These are phyloP conservation scores for Epinephelus lanceolatus DNA, from an alignment of 2,113 vertebrate genomes.

Conservation along the genomic window DNA sequence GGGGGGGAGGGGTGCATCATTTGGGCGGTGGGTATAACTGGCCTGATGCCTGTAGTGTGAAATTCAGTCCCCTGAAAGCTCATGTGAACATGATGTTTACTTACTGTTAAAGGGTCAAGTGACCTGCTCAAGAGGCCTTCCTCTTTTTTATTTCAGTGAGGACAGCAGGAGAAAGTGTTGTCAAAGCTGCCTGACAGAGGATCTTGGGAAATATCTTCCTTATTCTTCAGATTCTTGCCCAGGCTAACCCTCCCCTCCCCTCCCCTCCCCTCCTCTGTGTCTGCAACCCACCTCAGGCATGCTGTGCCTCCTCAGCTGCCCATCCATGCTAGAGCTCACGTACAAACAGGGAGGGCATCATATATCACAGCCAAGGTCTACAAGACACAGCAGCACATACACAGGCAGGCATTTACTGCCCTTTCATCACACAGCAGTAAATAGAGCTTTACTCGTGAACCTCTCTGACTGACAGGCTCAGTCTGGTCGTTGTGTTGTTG, in stretches of 20 bases:
- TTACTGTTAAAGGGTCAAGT: conserved; percentile 38
- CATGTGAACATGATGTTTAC: conserved; percentile 59
- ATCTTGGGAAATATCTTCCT: neutral
- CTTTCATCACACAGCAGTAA: conserved; percentile 64
- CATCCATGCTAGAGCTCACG: conserved; percentile 55
- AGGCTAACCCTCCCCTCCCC: neutral
- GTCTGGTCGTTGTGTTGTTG: neutral
- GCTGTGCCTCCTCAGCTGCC: conserved; percentile 32
- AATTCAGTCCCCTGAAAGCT: conserved; percentile 21
- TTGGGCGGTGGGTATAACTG: conserved; percentile 29
- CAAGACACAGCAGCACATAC: conserved; percentile 27
- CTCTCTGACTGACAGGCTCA: conserved; percentile 19
- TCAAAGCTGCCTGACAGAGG: neutral
- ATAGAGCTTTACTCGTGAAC: conserved; percentile 38
- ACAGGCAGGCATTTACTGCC: conserved; percentile 47
- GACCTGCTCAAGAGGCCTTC: conserved; percentile 1
- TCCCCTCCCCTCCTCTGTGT: conserved; percentile 17
- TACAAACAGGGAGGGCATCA: conserved; percentile 42
- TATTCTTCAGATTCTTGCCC: conserved; percentile 1
- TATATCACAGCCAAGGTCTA: conserved; percentile 52
- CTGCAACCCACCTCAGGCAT: conserved; percentile 38
- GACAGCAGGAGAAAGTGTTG: conserved; percentile 12
- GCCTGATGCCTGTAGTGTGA: conserved; percentile 13
- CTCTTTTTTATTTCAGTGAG: neutral
- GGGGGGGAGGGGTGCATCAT: neutral